Conservation (phyloP, 1,140 invertebrate species). For the Euura lappo region DNA sequence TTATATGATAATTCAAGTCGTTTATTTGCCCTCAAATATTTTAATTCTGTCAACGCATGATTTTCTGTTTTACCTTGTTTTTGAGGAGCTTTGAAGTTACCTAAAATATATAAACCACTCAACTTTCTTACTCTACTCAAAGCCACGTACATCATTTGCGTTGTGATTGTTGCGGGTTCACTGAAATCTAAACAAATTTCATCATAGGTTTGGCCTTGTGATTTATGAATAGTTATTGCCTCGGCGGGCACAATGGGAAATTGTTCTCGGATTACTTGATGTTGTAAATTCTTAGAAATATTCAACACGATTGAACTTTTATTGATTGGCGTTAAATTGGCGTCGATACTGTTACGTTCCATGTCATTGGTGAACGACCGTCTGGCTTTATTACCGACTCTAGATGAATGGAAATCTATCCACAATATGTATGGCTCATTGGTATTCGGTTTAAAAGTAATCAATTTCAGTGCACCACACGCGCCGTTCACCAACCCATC, state of each 20-base stretch:
- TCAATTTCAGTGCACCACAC: conserved; percentile 35
- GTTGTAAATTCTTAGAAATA: no score
- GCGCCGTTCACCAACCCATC: conserved; percentile 49
- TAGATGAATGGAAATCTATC: neutral
- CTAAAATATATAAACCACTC: no score
- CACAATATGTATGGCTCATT: conserved; percentile 16
- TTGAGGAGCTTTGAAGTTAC: no score
- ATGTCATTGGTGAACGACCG: neutral
- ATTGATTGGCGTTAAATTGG: conserved; percentile 7
- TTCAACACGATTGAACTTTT: conserved; percentile 18
- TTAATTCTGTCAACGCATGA: no score
- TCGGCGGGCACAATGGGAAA: conserved; percentile 15
- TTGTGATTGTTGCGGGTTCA: no score
- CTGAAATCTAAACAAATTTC: conserved; percentile 27
- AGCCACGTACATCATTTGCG: no score
- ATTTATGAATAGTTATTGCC: conserved; percentile 28
- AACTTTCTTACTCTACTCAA: no score
- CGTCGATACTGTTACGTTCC: neutral
- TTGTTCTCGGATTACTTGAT: no score
- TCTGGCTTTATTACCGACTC: conserved; percentile 1
- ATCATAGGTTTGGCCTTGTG: conserved; percentile 31
- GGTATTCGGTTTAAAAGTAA: conserved; percentile 32
- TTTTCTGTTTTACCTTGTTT: no score
- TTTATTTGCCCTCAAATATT: no score
- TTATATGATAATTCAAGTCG: no score